These are phyloP conservation scores for Drosophila serrata DNA, from an alignment of 1,140 invertebrate genomes.

Conservation along the genomic window DNA sequence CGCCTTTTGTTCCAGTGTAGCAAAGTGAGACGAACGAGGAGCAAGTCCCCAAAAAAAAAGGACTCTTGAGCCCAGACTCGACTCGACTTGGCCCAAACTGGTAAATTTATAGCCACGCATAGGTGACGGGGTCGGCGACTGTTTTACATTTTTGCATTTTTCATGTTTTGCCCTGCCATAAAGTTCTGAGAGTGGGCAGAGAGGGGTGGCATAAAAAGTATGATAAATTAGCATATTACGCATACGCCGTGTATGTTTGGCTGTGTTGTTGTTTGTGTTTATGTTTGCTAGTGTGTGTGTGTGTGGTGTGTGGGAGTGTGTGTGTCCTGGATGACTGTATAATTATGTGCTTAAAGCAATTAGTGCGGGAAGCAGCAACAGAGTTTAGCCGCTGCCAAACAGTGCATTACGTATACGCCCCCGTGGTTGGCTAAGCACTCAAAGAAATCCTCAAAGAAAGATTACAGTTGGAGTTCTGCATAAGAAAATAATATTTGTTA, in stretches of 20 bases:
- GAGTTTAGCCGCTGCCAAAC: conserved; percentile 51
- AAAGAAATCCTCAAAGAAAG: conserved; percentile 13
- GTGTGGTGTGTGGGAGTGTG: conserved; percentile 7
- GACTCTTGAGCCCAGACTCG: conserved; percentile 21
- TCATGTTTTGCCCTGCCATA: conserved; percentile 71
- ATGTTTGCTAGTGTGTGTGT: conserved; percentile 1
- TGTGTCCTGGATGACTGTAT: conserved; percentile 54
- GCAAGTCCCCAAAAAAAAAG: conserved; percentile 12
- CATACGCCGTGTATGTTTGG: conserved; percentile 55
- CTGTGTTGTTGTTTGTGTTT: conserved; percentile 5
- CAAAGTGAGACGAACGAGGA: conserved; percentile 65
- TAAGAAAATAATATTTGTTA: background rate
- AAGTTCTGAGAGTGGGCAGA: conserved; percentile 33
- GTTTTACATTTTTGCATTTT: conserved; percentile 76
- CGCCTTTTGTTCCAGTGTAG: conserved; percentile 72
- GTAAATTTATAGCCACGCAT: conserved; percentile 66
- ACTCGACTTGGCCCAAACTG: conserved; percentile 33
- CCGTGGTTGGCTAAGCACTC: conserved; percentile 11
- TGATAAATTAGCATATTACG: conserved; percentile 77
- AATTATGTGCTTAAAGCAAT: conserved; percentile 76
- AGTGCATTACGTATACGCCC: conserved; percentile 58
- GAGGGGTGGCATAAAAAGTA: conserved; percentile 60
- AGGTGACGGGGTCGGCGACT: conserved; percentile 59
- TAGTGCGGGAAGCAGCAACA: conserved; percentile 48
- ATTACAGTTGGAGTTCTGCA: background rate